Evolutionary conservation across 1,140 invertebrate genomes (phyloP).

Genomic region (Drosophila erecta): DNA sequence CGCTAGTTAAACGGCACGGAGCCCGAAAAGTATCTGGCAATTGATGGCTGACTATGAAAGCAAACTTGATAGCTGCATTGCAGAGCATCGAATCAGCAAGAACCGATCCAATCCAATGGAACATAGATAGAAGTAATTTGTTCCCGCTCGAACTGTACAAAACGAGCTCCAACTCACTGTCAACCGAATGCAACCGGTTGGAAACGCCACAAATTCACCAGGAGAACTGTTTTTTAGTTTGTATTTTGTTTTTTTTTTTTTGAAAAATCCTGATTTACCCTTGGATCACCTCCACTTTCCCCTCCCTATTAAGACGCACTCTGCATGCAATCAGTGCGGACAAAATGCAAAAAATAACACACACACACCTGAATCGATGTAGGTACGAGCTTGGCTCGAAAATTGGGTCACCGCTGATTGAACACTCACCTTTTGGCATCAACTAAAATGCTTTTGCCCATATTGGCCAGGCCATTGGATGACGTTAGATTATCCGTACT

Average conservation of each 20-base stretch:
- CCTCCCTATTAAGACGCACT: conserved; percentile 31
- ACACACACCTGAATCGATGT: background rate
- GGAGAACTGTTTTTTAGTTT: conserved; percentile 1
- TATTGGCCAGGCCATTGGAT: conserved; percentile 55
- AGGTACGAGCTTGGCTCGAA: conserved; percentile 1
- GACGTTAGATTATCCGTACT: conserved; percentile 79
- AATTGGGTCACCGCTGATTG: conserved; percentile 49
- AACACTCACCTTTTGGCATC: conserved; percentile 77
- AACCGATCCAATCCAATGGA: no score
- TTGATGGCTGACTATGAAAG: no score
- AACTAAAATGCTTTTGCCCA: conserved; percentile 77
- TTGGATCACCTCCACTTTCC: conserved; percentile 31
- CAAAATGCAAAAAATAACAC: no score
- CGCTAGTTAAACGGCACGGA: no score
- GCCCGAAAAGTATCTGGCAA: no score
- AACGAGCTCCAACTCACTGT: conserved; percentile 22
- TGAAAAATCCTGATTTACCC: conserved; percentile 1
- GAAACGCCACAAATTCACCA: conserved; percentile 19
- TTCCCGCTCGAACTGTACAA: conserved; percentile 18
- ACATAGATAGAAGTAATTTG: conserved; percentile 9
- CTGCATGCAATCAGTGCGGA: conserved; percentile 9
- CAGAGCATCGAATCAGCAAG: no score
- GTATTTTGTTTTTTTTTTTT: background rate
- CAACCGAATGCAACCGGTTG: conserved; percentile 34
- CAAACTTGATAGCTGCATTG: no score